These are phyloP conservation scores for Amiota minor DNA, from an alignment of 2,888 invertebrate species.

Conservation along the genomic window DNA sequence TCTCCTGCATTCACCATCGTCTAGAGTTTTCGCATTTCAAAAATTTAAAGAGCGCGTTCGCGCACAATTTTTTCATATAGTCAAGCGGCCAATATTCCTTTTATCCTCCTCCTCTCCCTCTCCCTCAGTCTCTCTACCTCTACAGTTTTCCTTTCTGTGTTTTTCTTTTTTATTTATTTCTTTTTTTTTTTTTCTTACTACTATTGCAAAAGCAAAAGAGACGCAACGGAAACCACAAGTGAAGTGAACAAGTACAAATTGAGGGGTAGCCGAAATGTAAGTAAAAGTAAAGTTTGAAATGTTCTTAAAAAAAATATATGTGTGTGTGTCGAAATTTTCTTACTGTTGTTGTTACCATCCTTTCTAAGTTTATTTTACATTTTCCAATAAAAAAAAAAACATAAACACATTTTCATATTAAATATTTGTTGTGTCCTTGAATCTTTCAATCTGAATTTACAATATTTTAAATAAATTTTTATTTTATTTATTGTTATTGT, in stretches of 20 bases:
- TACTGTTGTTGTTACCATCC: too few relatives aligned
- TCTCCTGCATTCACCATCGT: background rate
- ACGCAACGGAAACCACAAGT: conserved; percentile 7
- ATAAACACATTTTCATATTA: too few relatives aligned
- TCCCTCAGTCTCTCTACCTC: background rate
- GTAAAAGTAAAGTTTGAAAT: background rate
- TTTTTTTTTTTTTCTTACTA: too few relatives aligned
- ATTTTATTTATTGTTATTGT: background rate
- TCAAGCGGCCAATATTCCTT: background rate
- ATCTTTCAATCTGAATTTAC: background rate
- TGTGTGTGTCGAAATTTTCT: too few relatives aligned
- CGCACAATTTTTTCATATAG: conserved; percentile 13
- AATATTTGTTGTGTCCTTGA: conserved; percentile 9
- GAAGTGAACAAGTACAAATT: background rate
- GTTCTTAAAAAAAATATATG: too few relatives aligned
- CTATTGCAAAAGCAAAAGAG: background rate
- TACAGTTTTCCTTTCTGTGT: background rate
- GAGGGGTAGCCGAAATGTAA: background rate
- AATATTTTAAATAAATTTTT: conserved; percentile 1
- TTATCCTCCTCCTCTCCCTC: too few relatives aligned
- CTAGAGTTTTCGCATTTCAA: background rate
- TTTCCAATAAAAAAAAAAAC: too few relatives aligned
- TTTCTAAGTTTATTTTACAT: too few relatives aligned
- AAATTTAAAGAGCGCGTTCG: conserved; percentile 3
- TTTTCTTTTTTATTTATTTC: background rate